Conservation (phyloP, 2,113 vertebrate species). For the Pygoscelis adeliae region DNA sequence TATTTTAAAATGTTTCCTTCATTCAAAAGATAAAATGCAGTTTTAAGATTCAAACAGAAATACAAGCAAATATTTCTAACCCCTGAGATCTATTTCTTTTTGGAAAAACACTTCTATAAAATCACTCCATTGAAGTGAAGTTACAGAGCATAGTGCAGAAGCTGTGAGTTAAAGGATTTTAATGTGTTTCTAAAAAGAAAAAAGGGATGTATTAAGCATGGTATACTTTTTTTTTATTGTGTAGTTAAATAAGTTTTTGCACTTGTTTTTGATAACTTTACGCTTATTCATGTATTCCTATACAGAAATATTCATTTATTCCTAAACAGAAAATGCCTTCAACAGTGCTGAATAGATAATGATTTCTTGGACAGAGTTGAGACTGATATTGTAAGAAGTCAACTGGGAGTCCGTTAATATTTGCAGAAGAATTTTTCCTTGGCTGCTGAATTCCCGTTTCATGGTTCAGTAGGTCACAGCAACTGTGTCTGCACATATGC, state of each 20-base stretch:
- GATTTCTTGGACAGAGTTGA: neutral
- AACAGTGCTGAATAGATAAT: neutral
- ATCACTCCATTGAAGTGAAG: neutral
- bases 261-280: neutral
- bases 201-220: neutral
- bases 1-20: neutral
- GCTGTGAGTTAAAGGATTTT: neutral
- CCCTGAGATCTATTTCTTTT: neutral
- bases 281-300: neutral
- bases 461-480: neutral
- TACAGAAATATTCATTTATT: neutral
- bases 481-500: neutral
- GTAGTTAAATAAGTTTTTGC: neutral
- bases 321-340: neutral
- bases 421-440: neutral
- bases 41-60: neutral
- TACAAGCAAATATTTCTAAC: neutral
- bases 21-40: neutral
- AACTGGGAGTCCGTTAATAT: neutral
- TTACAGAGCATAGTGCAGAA: neutral
- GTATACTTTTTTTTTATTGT: neutral
- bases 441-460: neutral
- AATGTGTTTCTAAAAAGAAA: neutral
- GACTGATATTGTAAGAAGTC: neutral
- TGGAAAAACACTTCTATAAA: neutral